Evolutionary conservation across 2,113 vertebrate genomes (phyloP).

Genomic region (Nycticryphes semicollaris): DNA sequence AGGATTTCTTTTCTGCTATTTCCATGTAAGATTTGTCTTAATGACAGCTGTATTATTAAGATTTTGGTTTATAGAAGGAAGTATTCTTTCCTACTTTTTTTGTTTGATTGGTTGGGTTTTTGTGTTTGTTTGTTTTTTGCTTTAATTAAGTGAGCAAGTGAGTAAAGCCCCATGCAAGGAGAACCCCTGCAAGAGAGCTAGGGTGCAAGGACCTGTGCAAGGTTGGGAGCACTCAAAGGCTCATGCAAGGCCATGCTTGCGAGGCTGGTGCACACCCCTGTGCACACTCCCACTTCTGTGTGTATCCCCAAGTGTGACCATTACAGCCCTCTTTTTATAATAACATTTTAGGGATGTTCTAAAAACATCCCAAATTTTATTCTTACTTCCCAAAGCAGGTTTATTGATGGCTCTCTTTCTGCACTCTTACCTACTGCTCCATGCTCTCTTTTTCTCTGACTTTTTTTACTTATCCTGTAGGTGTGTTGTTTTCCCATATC

Average conservation of each 20-base stretch:
- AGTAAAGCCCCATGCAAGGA: not conserved
- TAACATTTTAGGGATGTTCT: not conserved
- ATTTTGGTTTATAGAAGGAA: not conserved
- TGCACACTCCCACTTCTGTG: accelerated
- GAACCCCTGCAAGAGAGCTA: not conserved
- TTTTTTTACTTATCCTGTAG: not conserved
- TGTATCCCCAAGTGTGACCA: too few relatives aligned
- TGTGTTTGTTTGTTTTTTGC: not conserved
- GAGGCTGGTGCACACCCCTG: accelerated
- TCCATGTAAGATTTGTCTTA: not conserved
- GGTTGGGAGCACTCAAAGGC: not conserved
- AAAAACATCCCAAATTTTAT: not conserved
- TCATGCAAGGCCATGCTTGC: accelerated
- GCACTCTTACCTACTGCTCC: not conserved
- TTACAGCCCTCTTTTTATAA: not conserved
- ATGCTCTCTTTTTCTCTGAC: not conserved
- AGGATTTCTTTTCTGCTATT: not conserved
- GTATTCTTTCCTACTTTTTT: not conserved
- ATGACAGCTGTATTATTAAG: not conserved
- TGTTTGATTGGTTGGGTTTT: too few relatives aligned
- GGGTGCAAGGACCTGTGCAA: not conserved
- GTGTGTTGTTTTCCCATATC: not conserved
- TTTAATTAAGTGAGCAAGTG: not conserved
- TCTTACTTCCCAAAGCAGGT: not conserved
- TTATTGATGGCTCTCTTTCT: not conserved